phyloP scores from a whole-genome alignment of 2,888 invertebrate genomes.

The Congeria kusceri region DNA sequence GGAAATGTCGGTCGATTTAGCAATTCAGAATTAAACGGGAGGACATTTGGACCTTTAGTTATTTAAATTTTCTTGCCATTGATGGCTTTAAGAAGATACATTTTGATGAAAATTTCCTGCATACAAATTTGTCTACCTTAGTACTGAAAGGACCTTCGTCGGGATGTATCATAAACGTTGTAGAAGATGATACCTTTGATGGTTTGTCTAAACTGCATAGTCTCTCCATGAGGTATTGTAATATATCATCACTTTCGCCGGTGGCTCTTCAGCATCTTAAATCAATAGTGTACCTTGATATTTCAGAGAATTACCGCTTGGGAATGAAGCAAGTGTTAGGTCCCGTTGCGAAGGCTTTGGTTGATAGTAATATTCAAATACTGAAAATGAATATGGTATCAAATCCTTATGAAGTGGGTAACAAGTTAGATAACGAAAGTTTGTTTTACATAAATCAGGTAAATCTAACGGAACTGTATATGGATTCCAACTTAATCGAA shows the following conservation, averaged over 20 bases:
- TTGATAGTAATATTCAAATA: conserved; percentile 7
- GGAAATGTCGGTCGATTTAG: too few species aligned
- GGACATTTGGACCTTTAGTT: too few species aligned
- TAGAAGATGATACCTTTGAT: neutral
- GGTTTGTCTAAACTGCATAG: neutral
- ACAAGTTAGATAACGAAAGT: conserved; percentile 17
- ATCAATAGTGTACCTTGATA: conserved; percentile 38
- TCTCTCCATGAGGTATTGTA: conserved; percentile 35
- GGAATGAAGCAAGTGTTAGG: conserved; percentile 10
- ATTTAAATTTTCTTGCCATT: too few species aligned
- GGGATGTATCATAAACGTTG: too few species aligned
- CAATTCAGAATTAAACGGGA: too few species aligned
- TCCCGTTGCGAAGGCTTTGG: conserved; percentile 1
- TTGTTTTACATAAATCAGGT: conserved; percentile 16
- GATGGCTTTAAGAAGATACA: too few species aligned
- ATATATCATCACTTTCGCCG: conserved; percentile 18
- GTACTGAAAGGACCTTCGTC: too few species aligned
- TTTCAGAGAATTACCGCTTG: conserved; percentile 43
- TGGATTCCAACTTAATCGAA: conserved; percentile 42
- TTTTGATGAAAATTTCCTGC: too few species aligned
- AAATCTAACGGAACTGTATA: conserved; percentile 35
- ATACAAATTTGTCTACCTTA: too few species aligned
- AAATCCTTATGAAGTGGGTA: conserved; percentile 44
- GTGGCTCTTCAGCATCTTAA: conserved; percentile 30
- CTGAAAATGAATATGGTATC: conserved; percentile 47